These are phyloP conservation scores for Aphelinus certus DNA, from an alignment of 1,140 invertebrate species.

Conservation along the genomic window DNA sequence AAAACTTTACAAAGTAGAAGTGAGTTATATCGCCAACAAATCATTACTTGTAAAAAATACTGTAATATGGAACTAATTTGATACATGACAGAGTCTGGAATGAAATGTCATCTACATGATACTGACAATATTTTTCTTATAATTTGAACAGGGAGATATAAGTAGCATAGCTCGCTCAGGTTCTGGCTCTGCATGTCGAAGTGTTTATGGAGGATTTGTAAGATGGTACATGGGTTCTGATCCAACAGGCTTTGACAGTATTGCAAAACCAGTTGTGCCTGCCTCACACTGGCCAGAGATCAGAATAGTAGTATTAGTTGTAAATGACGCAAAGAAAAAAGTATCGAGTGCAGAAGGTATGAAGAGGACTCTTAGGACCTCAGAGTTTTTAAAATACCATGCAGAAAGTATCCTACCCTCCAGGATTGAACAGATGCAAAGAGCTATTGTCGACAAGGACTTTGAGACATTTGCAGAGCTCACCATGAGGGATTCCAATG, in stretches of 20 bases:
- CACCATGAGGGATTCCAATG: conserved; percentile 98
- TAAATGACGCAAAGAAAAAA: conserved; percentile 87
- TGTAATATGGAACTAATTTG: not conserved
- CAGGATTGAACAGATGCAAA: conserved; percentile 75
- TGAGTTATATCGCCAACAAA: conserved; percentile 31
- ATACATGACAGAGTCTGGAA: conserved; percentile 4
- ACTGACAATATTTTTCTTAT: conserved; percentile 25
- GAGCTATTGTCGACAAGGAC: conserved; percentile 82
- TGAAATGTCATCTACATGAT: not conserved
- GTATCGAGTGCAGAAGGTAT: conserved; percentile 92
- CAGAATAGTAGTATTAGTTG: conserved; percentile 88
- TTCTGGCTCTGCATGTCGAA: conserved; percentile 96
- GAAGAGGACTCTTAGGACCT: conserved; percentile 84
- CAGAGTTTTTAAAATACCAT: conserved; percentile 82
- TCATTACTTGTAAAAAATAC: not conserved
- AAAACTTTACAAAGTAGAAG: conserved; percentile 78
- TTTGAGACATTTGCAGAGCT: conserved; percentile 91
- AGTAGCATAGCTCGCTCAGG: conserved; percentile 86
- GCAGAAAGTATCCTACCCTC: conserved; percentile 77
- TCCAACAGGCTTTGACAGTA: conserved; percentile 82
- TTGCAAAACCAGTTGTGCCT: conserved; percentile 80
- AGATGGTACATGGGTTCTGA: conserved; percentile 81
- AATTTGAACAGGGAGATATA: conserved; percentile 72
- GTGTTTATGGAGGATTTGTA: conserved; percentile 93
- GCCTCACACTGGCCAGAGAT: conserved; percentile 90